Percentiles rank a stretch among this genome's conserved stretches.
Evolutionary conservation across 23 tunicate genomes (phyloP).

Genomic region (Halocynthia roretzi): DNA sequence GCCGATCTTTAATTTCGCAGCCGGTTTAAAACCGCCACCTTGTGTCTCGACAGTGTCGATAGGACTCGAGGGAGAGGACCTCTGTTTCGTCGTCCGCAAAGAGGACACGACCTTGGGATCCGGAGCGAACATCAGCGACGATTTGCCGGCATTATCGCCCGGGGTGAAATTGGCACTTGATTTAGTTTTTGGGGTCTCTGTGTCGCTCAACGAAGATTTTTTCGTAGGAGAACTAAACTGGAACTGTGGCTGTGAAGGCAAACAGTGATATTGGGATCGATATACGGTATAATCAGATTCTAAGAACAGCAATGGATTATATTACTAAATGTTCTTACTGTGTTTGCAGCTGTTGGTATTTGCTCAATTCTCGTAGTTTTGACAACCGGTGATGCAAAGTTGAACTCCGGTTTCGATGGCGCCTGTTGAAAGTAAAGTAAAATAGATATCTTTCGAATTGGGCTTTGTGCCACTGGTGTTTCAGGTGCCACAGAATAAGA

Average conservation of each 20-base stretch:
- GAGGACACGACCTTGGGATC: conserved; percentile 21
- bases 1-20: conserved; percentile 13
- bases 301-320: background rate
- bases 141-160: background rate
- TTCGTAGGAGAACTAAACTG: conserved; percentile 26
- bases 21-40: background rate
- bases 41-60: background rate
- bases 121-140: conserved; percentile 15
- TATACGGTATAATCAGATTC: background rate
- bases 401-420: conserved; percentile 3
- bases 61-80: conserved; percentile 12
- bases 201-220: background rate
- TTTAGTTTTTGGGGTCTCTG: conserved; percentile 6
- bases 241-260: conserved; percentile 8
- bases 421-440: background rate
- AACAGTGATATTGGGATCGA: background rate
- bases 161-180: background rate
- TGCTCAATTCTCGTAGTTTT: background rate
- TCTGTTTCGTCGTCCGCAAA: background rate
- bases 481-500: too few relatives aligned
- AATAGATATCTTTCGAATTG: too few relatives aligned
- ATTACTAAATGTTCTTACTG: conserved; percentile 2
- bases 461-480: too few relatives aligned
- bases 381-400: conserved; percentile 22
- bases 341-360: background rate